Base-by-base conservation (phyloP, 2,113 vertebrate genomes). In the Helogale parvula region DNA sequence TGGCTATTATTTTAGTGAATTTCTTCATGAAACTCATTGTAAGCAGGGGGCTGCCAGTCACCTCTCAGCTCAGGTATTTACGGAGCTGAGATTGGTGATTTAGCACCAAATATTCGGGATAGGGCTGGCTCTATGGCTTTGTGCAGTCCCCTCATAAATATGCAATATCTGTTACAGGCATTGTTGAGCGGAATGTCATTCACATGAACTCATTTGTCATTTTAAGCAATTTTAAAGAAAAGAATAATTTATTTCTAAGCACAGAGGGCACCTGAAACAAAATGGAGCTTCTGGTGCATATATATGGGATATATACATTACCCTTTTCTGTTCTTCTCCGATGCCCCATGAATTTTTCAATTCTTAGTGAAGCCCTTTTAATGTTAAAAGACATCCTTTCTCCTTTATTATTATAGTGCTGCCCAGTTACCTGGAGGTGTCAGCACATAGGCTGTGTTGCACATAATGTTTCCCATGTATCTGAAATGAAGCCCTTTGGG, bases 241-340 rank as follows among this genome's bases (percentile, higher is more conserved):
- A 33, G n/a, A 16, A n/a, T 63, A 76, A 85, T 89, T 86, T 92
- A 71, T 91, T 86, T 94, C 65, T 68, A 66, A 88, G 11, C 23
- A 63, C 52, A 68, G 71, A 94, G 35, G 41, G 2, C n/a, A n/a
- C 81, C 88, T 85, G 41, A 74, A 92, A 72, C 54, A 93, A 76
- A 96, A 76, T 54, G n/a, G 23, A 83, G n/a, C 5, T 31, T 3
- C 25, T 60, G 8, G 8, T 41, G 47, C 23, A 71, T 2, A 71
- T n/a, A 93, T 50, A 31, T 19, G n/a, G 68, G 63, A 52, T 50
- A 21, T 74, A 27, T 69, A 69, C 1, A 14, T 14, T 77, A 17
- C 0, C 1, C 5, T 9, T 66, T 87, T 41, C 31, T 88, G 13
- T 72, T 38, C 72, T 23, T 63, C 31, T 69, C 15, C 31, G n/a